phyloP scores from a whole-genome alignment of 2,113 vertebrate species.

The Sula dactylatra region DNA sequence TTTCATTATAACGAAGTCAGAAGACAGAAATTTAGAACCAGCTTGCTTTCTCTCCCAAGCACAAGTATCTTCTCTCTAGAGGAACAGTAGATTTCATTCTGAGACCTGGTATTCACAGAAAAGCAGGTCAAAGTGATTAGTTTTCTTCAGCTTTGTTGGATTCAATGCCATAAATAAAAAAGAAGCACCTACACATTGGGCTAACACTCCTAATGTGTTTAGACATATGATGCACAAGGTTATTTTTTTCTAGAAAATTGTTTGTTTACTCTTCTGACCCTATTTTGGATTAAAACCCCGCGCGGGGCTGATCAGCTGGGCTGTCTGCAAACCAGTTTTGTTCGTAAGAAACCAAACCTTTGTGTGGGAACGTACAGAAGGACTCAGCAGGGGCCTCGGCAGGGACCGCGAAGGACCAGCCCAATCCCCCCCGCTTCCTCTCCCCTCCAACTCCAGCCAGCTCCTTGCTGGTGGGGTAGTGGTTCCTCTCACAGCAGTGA shows the following conservation, averaged over 20 bases:
- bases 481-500: neutral
- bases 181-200: neutral
- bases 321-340: neutral
- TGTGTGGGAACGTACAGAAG: neutral
- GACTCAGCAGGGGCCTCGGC: neutral
- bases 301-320: accelerated
- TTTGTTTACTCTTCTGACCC: neutral
- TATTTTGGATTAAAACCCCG: neutral
- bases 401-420: neutral
- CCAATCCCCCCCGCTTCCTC: accelerated
- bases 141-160: neutral
- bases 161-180: neutral
- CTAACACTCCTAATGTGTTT: neutral
- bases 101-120: neutral
- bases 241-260: neutral
- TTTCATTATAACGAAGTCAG: neutral
- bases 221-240: neutral
- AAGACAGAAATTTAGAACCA: neutral
- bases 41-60: neutral
- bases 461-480: neutral
- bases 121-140: neutral
- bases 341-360: neutral
- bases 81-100: neutral
- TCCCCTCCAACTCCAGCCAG: neutral
- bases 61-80: neutral